Percentiles rank a stretch among this genome's conserved stretches.
These are phyloP conservation scores for Steinernema feltiae DNA, from an alignment of 1,140 invertebrate species.

Conservation along the genomic window DNA sequence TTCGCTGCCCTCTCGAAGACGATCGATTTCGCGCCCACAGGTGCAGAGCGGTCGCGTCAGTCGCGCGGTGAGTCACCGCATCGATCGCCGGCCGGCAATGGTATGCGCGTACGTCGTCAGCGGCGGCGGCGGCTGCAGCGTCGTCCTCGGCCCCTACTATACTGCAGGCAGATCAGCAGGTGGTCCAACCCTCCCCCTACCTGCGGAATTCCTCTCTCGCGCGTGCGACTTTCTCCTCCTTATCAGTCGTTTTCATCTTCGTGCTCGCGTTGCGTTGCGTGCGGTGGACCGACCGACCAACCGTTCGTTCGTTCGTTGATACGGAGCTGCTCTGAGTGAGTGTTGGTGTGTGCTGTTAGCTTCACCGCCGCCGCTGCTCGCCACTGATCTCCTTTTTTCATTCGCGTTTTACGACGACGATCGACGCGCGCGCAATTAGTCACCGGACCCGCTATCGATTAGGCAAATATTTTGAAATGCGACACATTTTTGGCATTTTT, in stretches of 20 bases:
- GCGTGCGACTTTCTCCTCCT: slow-evolving; percentile 2
- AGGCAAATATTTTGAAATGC: too few species aligned
- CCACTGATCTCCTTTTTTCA: too few species aligned
- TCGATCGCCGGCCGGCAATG: not conserved
- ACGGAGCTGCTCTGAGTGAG: not conserved
- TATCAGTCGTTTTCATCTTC: slow-evolving; percentile 12
- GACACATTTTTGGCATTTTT: too few species aligned
- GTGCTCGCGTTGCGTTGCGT: not conserved
- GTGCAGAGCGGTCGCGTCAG: not conserved
- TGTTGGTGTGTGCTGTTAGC: too few species aligned
- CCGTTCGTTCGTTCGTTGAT: too few species aligned
- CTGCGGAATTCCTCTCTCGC: not conserved
- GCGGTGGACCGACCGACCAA: too few species aligned
- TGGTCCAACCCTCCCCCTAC: not conserved
- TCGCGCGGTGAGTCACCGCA: not conserved
- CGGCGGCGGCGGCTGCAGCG: too few species aligned
- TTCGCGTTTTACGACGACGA: too few species aligned
- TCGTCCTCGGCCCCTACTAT: slow-evolving; percentile 2
- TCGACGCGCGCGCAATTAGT: too few species aligned
- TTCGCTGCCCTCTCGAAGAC: not conserved
- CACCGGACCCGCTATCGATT: too few species aligned
- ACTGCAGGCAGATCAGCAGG: not conserved
- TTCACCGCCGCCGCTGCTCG: too few species aligned
- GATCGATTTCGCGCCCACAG: not conserved
- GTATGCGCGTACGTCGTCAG: too few species aligned